Percentiles rank a stretch among this genome's conserved stretches.
phyloP scores from a whole-genome alignment of 2,113 vertebrate species.

The Notarius quadriscutis region DNA sequence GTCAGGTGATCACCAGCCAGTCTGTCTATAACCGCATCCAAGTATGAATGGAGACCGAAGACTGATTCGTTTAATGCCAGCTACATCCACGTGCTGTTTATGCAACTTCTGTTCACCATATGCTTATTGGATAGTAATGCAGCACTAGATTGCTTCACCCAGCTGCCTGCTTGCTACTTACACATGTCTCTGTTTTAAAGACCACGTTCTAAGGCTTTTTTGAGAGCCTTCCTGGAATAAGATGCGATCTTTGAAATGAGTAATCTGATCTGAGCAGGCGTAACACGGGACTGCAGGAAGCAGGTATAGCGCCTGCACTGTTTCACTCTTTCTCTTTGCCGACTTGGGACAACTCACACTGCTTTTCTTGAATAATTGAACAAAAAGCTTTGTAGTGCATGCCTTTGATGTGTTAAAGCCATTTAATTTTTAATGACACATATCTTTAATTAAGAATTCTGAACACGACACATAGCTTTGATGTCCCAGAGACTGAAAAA shows the following conservation, averaged over 20 bases:
- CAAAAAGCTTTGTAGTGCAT: constrained; percentile 58
- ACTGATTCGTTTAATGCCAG: constrained; percentile 12
- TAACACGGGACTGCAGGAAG: background rate
- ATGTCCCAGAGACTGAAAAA: constrained; percentile 41
- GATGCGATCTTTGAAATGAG: constrained; percentile 33
- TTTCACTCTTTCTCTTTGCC: constrained; percentile 6
- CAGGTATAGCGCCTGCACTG: constrained; percentile 1
- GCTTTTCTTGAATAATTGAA: constrained; percentile 57
- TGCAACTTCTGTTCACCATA: background rate
- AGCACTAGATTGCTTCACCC: constrained; percentile 10
- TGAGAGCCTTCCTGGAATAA: constrained; percentile 24
- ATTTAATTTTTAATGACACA: constrained; percentile 59
- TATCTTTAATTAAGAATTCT: constrained; percentile 51
- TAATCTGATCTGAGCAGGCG: constrained; percentile 36
- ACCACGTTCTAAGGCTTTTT: background rate
- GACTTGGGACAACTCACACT: constrained; percentile 23
- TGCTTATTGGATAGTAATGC: background rate
- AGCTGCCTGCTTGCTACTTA: constrained; percentile 3
- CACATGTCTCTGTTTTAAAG: constrained; percentile 14
- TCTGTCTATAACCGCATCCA: constrained; percentile 24
- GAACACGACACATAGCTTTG: constrained; percentile 46
- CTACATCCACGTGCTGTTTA: constrained; percentile 12
- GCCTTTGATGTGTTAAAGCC: constrained; percentile 62
- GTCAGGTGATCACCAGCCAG: constrained; percentile 12
- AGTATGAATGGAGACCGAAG: constrained; percentile 17